Evolutionary conservation across 2,888 invertebrate genomes (phyloP), one percentile per base, ranked within the genome.

Genomic region (Orthosia gothica): DNA sequence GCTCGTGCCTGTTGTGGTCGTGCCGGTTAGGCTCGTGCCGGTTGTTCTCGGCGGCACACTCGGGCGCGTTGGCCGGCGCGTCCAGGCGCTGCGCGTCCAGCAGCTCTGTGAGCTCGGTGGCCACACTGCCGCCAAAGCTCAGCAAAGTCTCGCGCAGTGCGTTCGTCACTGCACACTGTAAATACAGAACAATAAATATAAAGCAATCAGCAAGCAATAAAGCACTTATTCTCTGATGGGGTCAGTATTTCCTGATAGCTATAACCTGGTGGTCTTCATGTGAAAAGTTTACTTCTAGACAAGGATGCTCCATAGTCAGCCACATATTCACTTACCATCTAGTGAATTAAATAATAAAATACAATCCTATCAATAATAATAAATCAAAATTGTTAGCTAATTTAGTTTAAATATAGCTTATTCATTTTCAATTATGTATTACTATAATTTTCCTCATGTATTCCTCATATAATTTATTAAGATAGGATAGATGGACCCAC

Each of bases 161-260:
- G 70, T 96, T 96, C 3, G 96, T 96, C 9, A 96, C 95, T 3
- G 96, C 95, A 69, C 94, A 92, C 96, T 97, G 92, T 4, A 86
- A 86, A 61, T 54, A 55, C 7, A 64, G 9, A 55, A 23, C 16
- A 63, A 16, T 4, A 61, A n/a, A 47, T 20, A n/a, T 26, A 26
- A 40, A 9, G 40, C 40, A 40, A 9, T 40, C 40, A 40, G 9
- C 40, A 40, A 40, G 40, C 40, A 9, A 1, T n/a, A n/a, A 45
- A 49, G 5, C 20, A 40, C 3, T n/a, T 72, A 5, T 40, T 40
- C 40, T 40, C 40, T 40, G 9, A 9, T 0, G 32, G 7, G 32
- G 32, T 32, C 9, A 40, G 7, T 40, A 40, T 40, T 40, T 40
- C 32, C 40, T 40, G 40, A 9, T 40, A 40, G 40, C 40, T 40